phyloP scores from a whole-genome alignment of 2,888 invertebrate genomes.

The Venusia cambrica region DNA sequence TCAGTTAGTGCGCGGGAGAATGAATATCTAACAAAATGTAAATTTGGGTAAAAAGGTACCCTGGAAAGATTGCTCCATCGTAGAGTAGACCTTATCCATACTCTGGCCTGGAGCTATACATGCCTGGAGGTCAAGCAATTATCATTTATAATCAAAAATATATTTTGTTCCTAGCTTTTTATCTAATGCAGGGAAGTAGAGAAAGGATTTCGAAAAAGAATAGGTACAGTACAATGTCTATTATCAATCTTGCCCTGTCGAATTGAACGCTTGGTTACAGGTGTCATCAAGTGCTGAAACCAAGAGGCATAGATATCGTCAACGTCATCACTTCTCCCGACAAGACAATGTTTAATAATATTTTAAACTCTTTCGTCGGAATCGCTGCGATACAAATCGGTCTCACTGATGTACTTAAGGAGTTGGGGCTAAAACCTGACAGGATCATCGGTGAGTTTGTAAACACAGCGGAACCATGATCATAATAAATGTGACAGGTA shows the following conservation, averaged over 20 bases:
- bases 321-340: constrained; percentile 83
- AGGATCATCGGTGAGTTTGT: constrained; percentile 87
- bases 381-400: constrained; percentile 87
- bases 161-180: too few species aligned
- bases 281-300: constrained; percentile 78
- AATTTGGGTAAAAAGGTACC: too few species aligned
- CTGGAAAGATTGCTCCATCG: too few species aligned
- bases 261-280: constrained; percentile 36
- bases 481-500: too few species aligned
- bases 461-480: too few species aligned
- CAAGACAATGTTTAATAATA: constrained; percentile 76
- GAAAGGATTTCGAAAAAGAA: not conserved
- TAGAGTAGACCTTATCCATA: too few species aligned
- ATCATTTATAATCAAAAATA: too few species aligned
- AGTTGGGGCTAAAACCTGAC: constrained; percentile 84
- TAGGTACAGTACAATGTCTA: not conserved
- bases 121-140: too few species aligned
- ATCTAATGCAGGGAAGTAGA: too few species aligned
- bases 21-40: too few species aligned
- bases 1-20: too few species aligned
- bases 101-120: too few species aligned
- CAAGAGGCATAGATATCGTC: constrained; percentile 84
- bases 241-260: not conserved
- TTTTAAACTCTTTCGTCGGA: constrained; percentile 78
- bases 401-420: constrained; percentile 62